Evolutionary conservation across 2,888 invertebrate genomes (phyloP), one percentile per base, ranked within the genome.

Genomic region (Eupithecia insigniata): DNA sequence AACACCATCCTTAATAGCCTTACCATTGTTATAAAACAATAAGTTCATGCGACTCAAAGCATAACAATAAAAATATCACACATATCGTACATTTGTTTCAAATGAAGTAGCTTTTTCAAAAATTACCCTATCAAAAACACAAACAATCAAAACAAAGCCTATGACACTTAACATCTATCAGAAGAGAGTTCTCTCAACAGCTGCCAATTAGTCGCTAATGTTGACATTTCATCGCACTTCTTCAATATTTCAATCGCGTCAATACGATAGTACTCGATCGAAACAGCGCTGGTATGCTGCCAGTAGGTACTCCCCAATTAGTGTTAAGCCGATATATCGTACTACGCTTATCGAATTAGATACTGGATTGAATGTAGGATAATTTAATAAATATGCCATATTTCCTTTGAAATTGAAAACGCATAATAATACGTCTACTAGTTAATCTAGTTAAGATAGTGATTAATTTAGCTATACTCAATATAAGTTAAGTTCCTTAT

Each of bases 221-320:
- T 68, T 68, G 62, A 69, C 62, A 62, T 62, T 62, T 69, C 46
- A 66, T 6, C 60, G 8, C 28, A 36, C 26, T 62, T 46, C n/a
- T 69, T 39, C 34, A n/a, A 64, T 70, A 46, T 72, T 72, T 70
- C 4, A 58, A 62, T 68, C 70, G 58, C 66, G 58, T 72, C 73
- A 73, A 77, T 70, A 70, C 58, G 61, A 71, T 72, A 72, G 74
- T 71, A 69, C 60, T 71, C 71, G 68, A 76, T 74, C 62, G 68
- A 71, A 68, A 71, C 65, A 62, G 61, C 22, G 46, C 71, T 78
- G 78, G 75, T 75, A 51, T 61, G 30, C 14, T 69, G 77, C 78
- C 78, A 78, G 66, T 51, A 32, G 26, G 64, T 51, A 34, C 30
- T 51, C 61, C 34, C 22, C 73, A 74, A 74, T 78, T 75, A 75